Evolutionary conservation across 2,113 vertebrate genomes (phyloP), one percentile per base, ranked within the genome.

Genomic region (Fulica atra): DNA sequence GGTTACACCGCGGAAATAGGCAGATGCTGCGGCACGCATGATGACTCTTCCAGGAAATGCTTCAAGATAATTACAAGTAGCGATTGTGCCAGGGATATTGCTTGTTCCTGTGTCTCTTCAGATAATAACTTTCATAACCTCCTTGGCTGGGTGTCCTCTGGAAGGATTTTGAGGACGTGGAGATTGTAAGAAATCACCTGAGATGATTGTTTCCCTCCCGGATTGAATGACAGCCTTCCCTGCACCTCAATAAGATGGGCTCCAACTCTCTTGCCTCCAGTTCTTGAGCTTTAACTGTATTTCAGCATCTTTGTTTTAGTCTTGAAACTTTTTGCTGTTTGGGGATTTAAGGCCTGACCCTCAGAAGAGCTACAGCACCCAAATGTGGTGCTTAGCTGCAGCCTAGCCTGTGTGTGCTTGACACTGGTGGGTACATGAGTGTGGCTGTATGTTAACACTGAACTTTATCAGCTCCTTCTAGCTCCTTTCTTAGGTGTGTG

Each of bases 21-120:
- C 69, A 86, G 81, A 70, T 59, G 65, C 60, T 91, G 61, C 86
- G n/a, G 12, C 15, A 2, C 23, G 64, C 74, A 9, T 3, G 26
- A 66, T 44, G 91, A 4, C 78, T 87, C 92, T 89, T 87, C 71
- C 88, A 84, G 85, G 69, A 86, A 81, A 89, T 50, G 74, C 21
- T 42, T 69, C 56, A 46, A 69, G 60, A 48, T 88, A 81, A 94
- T 93, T 66, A 53, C 60, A 29, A 38, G 64, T 5, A 74, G 72
- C 0, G 4, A 33, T 61, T 84, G 72, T 42, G 72, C 69, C 71
- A 26, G 81, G 73, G 61, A n/a, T 84, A 16, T 61, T 94, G 54
- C 68, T 83, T 82, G 56, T 79, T 89, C 81, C 81, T 61, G 20
- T 26, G 17, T 87, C 88, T 92, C 73, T 64, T 78, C 77, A 54